Conservation (phyloP, 1,140 invertebrate genomes). For the Microvelia longipes region DNA sequence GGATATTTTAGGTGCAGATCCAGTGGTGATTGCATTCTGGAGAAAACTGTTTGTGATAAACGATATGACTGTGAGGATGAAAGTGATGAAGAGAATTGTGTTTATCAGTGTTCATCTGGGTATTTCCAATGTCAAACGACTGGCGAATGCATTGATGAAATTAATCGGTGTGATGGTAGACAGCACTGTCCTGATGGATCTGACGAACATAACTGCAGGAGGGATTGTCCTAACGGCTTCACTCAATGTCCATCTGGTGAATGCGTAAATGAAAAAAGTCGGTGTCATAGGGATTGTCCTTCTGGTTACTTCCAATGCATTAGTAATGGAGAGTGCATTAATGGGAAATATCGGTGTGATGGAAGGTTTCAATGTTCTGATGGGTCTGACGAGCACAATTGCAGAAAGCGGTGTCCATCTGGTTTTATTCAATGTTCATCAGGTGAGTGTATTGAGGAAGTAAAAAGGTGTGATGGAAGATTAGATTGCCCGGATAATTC, state of each 20-base stretch:
- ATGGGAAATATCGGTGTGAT: slow-evolving; percentile 41
- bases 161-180: not conserved
- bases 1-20: slow-evolving; percentile 10
- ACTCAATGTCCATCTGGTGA: slow-evolving; percentile 42
- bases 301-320: slow-evolving; percentile 34
- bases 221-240: slow-evolving; percentile 2
- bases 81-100: slow-evolving; percentile 22
- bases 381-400: slow-evolving; percentile 52
- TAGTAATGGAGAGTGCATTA: slow-evolving; percentile 52
- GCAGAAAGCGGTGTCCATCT: slow-evolving; percentile 23
- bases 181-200: not conserved
- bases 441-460: slow-evolving; percentile 41
- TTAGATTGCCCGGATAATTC: slow-evolving; percentile 48
- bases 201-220: not conserved
- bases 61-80: slow-evolving; percentile 29
- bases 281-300: slow-evolving; percentile 34
- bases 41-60: not conserved
- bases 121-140: not conserved
- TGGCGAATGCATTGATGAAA: not conserved
- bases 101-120: not conserved
- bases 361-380: slow-evolving; percentile 42
- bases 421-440: slow-evolving; percentile 12
- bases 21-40: slow-evolving; percentile 26
- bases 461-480: slow-evolving; percentile 42
- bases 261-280: slow-evolving; percentile 43